phyloP scores from a whole-genome alignment of 2,797 vertebrate genomes.

The Calcarius lapponicus region DNA sequence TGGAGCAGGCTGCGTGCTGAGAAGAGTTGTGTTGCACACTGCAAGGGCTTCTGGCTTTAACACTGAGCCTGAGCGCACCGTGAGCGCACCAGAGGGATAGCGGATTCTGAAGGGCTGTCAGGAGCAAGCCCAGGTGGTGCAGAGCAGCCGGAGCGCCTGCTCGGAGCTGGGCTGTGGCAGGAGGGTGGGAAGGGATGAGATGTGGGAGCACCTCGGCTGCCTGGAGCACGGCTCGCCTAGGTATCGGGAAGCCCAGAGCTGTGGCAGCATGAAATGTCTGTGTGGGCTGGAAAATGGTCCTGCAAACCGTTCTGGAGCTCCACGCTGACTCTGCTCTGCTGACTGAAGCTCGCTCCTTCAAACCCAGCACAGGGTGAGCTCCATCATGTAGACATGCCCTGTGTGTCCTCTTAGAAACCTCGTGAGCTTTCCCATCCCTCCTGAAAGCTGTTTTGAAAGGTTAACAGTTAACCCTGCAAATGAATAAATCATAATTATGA shows the following conservation, averaged over 20 bases:
- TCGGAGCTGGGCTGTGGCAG: background rate
- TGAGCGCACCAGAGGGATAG: background rate
- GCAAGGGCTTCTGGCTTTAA: background rate
- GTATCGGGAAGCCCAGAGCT: background rate
- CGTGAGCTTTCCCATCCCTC: background rate
- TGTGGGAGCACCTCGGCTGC: background rate
- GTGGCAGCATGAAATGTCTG: background rate
- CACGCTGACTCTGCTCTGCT: background rate
- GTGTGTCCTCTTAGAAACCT: background rate
- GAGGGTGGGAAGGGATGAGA: rapidly evolving
- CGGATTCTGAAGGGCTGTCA: background rate
- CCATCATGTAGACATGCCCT: background rate
- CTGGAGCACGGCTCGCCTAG: background rate
- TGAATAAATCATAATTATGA: constrained; percentile 26
- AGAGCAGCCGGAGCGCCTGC: background rate
- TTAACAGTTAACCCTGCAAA: background rate
- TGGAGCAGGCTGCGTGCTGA: background rate
- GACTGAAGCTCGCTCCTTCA: background rate
- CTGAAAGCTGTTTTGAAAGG: background rate
- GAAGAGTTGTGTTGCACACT: background rate
- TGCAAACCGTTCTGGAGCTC: background rate
- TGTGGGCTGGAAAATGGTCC: background rate
- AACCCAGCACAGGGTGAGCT: background rate
- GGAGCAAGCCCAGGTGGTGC: background rate
- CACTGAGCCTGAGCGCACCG: rapidly evolving